Conservation (phyloP, 2,113 vertebrate species). For the Neolamprologus devosi region DNA sequence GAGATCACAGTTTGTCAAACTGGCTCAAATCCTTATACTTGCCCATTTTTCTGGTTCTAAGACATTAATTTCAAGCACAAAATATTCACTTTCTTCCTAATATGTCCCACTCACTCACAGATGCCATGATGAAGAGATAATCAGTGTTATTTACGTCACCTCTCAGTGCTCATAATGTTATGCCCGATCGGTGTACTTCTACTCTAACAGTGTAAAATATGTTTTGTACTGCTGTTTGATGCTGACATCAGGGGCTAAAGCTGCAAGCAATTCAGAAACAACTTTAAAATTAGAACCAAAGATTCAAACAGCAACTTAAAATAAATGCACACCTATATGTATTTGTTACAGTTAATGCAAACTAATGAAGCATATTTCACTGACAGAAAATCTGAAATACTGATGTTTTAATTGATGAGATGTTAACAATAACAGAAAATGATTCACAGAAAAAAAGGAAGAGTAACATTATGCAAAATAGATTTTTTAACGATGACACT, state of each 20-base stretch:
- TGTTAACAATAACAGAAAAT: background rate
- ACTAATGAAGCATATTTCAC: background rate
- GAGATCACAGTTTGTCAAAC: background rate
- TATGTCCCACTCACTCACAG: background rate
- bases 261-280: background rate
- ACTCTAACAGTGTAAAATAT: background rate
- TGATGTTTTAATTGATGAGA: background rate
- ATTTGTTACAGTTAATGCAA: background rate
- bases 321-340: background rate
- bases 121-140: background rate
- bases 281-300: background rate
- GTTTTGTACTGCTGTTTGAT: background rate
- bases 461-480: accelerated
- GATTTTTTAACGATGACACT: accelerated
- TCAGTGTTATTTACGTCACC: background rate
- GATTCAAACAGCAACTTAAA: background rate
- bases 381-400: background rate
- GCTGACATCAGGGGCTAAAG: background rate
- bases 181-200: background rate
- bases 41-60: background rate
- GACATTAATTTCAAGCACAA: background rate
- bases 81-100: background rate
- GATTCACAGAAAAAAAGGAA: background rate
- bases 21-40: background rate
- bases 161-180: background rate